Evolutionary conservation across 2,888 invertebrate genomes (phyloP), one percentile per base, ranked within the genome.

Genomic region (Sepiola atlantica): DNA sequence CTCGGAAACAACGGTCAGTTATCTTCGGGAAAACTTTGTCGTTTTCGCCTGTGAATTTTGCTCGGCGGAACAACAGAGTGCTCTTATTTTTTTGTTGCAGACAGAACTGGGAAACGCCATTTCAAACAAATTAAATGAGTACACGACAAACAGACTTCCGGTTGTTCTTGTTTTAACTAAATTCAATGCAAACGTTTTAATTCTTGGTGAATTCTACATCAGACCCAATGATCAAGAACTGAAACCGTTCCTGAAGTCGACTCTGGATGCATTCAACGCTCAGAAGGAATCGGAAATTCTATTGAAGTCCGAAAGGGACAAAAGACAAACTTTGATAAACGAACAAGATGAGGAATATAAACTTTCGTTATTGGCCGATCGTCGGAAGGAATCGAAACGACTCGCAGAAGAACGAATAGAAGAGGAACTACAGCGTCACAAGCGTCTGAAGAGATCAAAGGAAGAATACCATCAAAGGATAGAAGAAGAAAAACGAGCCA

Each of bases 271-370:
- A 6, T 92, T 92, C 8, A n/a, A 28, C 8, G 92, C 28, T 18
- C 45, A 55, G n/a, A 92, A 55, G 16, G 55, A 45, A 55, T n/a
- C 92, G 20, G 92, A 92, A 92, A 35, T 35, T 55, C 20, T 8
- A 35, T 21, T 32, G 45, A 55, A 92, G 55, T 55, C 54, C 55
- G 18, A 55, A 55, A 92, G 92, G 54, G 92, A 92, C 45, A n/a
- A 92, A 28, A 54, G 92, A 14, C 54, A 45, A n/a, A 20, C 92
- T 20, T 55, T 92, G 54, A 92, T 92, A 16, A 45, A 14, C 21
- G 92, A 92, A 45, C 92, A 92, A 54, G 92, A 92, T 55, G 54
- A n/a, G n/a, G 92, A 20, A 16, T 92, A 92, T 45, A n/a, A 92
- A 24, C 54, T 55, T 28, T 92, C 92, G n/a, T 28, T 92, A 28